Percentiles rank a stretch among this genome's conserved stretches.
Conservation (phyloP, 2,113 vertebrate species). For the Anolis sagrei region DNA sequence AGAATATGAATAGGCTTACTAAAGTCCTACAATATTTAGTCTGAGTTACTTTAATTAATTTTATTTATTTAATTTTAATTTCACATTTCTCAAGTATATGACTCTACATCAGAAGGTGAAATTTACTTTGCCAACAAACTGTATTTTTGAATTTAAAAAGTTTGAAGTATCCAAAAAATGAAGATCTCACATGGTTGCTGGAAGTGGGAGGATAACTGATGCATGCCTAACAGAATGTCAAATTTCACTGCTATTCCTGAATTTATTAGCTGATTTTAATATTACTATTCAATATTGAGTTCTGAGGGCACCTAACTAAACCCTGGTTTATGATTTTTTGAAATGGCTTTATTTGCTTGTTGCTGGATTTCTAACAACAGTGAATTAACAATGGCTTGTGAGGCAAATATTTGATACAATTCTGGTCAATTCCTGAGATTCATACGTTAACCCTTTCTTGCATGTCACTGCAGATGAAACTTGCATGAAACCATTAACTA, state of each 20-base stretch:
- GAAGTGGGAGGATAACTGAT: not conserved
- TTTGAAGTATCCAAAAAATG: not conserved
- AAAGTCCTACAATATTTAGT: not conserved
- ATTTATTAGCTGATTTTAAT: not conserved
- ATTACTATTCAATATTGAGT: not conserved
- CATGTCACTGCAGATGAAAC: constrained; percentile 73
- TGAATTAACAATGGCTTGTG: constrained; percentile 41
- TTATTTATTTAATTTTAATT: too few species aligned
- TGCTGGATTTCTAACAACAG: constrained; percentile 58
- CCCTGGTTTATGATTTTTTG: constrained; percentile 49
- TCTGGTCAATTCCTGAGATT: constrained; percentile 54
- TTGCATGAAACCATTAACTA: constrained; percentile 86
- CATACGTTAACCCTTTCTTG: constrained; percentile 69
- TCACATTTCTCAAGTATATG: too few species aligned
- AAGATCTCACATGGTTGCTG: not conserved
- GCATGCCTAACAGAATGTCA: not conserved
- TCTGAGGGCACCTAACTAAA: constrained; percentile 12
- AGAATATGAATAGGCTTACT: not conserved
- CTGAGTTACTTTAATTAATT: not conserved
- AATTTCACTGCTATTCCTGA: not conserved
- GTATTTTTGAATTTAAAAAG: not conserved
- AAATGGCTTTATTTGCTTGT: not conserved
- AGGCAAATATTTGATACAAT: constrained; percentile 16
- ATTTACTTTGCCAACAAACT: not conserved
- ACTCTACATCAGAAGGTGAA: not conserved